Evolutionary conservation across 1,140 invertebrate species (phyloP), one percentile per base, ranked within the genome.

Genomic region (Drosophila pruinosa): DNA sequence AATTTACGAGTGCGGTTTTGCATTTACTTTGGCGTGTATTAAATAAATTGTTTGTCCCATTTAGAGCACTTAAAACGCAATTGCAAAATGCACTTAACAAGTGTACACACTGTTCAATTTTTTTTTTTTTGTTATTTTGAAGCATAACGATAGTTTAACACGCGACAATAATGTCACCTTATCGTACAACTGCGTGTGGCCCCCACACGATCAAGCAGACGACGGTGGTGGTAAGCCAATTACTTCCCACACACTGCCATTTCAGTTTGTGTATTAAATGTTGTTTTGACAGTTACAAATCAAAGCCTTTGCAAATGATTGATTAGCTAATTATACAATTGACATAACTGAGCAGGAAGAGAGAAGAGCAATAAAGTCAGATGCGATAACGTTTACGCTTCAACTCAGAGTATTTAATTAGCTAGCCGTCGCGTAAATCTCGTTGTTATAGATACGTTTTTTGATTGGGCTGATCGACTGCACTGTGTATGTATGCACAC

Each of bases 71-170:
- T 36, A 45, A 68, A 62, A 36, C 19, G 24, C 47, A 61, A 68
- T 68, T 21, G 63, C 34, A 34, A 61, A 45, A 61, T 43, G 38
- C 57, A 69, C 47, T 62, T 62, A 62, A 62, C 47, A 28, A 62
- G 28, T 54, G 36, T 45, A 36, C 39, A 59, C 39, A 63, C 14
- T 28, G 15, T 17, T 41, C 8, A 28, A 7, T 28, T 28, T 41
- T 7, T 38, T 26, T 4, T 26, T 6, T 26, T 26, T 26, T 26
- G 8, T 26, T 12, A 12, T 34, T 34, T n/a, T 14, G n/a, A 8
- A 10, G 3, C 38, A 24, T 34, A 57, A 47, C 14, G 28, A 12
- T 7, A 48, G 21, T 4, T 26, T 4, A n/a, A 3, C 47, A 63
- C 36, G 59, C 59, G 22, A 62, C 41, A 17, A 34, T 21, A 19